Evolutionary conservation across 2,113 vertebrate species (phyloP).

Genomic region (Lepus americanus): DNA sequence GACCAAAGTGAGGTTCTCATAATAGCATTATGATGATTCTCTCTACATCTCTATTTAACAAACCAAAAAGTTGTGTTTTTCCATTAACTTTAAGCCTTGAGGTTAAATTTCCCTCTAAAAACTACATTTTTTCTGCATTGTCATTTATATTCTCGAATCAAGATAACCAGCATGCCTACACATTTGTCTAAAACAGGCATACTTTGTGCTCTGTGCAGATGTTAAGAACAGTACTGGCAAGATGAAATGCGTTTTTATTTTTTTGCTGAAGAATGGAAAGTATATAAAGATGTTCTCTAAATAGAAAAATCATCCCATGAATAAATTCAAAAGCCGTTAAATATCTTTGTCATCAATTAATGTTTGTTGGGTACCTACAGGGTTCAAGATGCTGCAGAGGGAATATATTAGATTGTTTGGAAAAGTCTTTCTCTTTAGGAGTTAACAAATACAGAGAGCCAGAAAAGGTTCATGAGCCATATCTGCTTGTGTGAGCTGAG

Average conservation of each 20-base stretch:
- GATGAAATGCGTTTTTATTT: constrained; percentile 15
- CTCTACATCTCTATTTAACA: neutral
- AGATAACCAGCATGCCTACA: constrained; percentile 63
- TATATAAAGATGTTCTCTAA: constrained; percentile 71
- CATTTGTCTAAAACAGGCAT: constrained; percentile 72
- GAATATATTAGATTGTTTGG: constrained; percentile 37
- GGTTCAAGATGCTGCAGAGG: constrained; percentile 34
- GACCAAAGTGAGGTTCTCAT: constrained; percentile 23
- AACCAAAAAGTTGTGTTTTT: constrained; percentile 24
- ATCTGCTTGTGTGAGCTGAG: neutral
- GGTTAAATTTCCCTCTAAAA: constrained; percentile 67
- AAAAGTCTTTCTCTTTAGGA: neutral
- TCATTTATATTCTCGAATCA: constrained; percentile 57
- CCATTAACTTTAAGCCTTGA: constrained; percentile 47
- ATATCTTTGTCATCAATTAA: constrained; percentile 68
- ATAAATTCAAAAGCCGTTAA: constrained; percentile 68
- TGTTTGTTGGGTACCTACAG: constrained; percentile 25
- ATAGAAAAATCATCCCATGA: constrained; percentile 61
- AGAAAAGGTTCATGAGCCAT: neutral
- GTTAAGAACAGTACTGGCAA: constrained; percentile 72
- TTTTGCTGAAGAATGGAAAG: constrained; percentile 65
- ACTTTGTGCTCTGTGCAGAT: constrained; percentile 71
- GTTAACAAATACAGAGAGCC: neutral
- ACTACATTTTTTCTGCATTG: constrained; percentile 24
- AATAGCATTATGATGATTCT: neutral